A percentile compares a stretch with the other conserved stretches of the same genome.
These are phyloP conservation scores for Trissoscelio sp. DNA, from an alignment of 2,888 invertebrate genomes.

Conservation along the genomic window DNA sequence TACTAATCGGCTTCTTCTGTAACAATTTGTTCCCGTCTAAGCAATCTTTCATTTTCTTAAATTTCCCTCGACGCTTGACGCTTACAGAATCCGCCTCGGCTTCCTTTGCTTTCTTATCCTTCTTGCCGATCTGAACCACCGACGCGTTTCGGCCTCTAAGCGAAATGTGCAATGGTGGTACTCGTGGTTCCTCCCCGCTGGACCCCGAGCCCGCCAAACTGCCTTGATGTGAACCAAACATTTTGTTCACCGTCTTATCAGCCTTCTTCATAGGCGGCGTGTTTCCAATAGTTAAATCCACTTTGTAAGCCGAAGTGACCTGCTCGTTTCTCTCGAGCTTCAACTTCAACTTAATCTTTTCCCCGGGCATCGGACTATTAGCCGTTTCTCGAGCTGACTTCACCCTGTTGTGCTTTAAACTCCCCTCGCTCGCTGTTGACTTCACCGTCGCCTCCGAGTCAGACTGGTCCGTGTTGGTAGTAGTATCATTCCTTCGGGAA, in stretches of 20 bases:
- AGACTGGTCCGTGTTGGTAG: conserved; percentile 85
- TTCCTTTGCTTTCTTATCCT: conserved; percentile 86
- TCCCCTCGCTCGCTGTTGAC: conserved; percentile 86
- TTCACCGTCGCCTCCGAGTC: conserved; percentile 85
- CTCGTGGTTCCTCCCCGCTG: conserved; percentile 88
- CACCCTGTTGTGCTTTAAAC: conserved; percentile 83
- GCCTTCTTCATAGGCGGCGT: conserved; percentile 82
- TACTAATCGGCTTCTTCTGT: conserved; percentile 81
- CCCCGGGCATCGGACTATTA: conserved; percentile 84
- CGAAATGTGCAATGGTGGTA: conserved; percentile 95
- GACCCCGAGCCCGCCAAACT: conserved; percentile 76
- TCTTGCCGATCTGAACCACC: conserved; percentile 92
- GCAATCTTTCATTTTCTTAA: conserved; percentile 85
- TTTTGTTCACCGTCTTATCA: conserved; percentile 84
- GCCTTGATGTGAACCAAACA: conserved; percentile 84
- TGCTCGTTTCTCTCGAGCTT: conserved; percentile 94
- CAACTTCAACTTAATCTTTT: conserved; percentile 92
- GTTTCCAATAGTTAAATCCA: conserved; percentile 90
- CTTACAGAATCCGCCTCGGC: conserved; percentile 82
- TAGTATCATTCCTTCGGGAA: conserved; percentile 84
- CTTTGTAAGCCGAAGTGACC: conserved; percentile 91
- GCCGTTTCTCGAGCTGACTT: conserved; percentile 80
- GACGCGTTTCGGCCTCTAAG: conserved; percentile 91
- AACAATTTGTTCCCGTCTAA: conserved; percentile 80
- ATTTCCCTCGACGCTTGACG: conserved; percentile 83